Evolutionary conservation across 2,797 vertebrate species (phyloP).

Genomic region (Apogon talboti): DNA sequence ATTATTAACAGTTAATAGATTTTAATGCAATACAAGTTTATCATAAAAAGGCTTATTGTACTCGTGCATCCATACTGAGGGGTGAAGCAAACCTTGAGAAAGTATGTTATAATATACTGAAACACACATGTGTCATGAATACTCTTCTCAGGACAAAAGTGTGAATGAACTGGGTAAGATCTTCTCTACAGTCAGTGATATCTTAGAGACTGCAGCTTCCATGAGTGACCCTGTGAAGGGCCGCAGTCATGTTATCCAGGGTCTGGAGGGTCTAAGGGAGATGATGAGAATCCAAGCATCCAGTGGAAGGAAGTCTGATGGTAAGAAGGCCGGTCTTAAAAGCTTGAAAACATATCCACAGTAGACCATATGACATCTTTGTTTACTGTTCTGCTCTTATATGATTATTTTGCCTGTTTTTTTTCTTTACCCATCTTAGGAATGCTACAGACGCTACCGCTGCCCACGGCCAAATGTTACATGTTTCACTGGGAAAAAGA

Average conservation of each 20-base stretch:
- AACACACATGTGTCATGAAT: not conserved
- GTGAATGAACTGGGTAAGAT: conserved; percentile 84
- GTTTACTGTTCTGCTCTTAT: not conserved
- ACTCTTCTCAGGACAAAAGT: conserved; percentile 78
- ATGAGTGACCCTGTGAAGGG: conserved; percentile 75
- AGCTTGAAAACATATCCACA: not conserved
- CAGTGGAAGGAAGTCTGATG: conserved; percentile 77
- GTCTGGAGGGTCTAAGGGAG: conserved; percentile 83
- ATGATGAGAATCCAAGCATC: conserved; percentile 78
- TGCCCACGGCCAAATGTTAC: conserved; percentile 91
- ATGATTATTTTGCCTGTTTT: not conserved
- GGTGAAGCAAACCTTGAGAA: not conserved
- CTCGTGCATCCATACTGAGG: not conserved
- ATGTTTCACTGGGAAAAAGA: conserved; percentile 95
- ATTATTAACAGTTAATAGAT: not conserved
- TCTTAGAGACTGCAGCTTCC: conserved; percentile 84
- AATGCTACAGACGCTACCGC: conserved; percentile 87
- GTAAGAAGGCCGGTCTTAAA: conserved; percentile 53
- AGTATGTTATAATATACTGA: not conserved
- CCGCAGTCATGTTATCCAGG: conserved; percentile 79
- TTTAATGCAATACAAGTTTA: not conserved
- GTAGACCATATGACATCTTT: not conserved
- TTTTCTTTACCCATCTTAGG: conserved; percentile 40
- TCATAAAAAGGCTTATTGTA: not conserved
- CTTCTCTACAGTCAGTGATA: conserved; percentile 78